Base-by-base conservation (phyloP, 2,888 invertebrate genomes). In the Mythimna loreyi region DNA sequence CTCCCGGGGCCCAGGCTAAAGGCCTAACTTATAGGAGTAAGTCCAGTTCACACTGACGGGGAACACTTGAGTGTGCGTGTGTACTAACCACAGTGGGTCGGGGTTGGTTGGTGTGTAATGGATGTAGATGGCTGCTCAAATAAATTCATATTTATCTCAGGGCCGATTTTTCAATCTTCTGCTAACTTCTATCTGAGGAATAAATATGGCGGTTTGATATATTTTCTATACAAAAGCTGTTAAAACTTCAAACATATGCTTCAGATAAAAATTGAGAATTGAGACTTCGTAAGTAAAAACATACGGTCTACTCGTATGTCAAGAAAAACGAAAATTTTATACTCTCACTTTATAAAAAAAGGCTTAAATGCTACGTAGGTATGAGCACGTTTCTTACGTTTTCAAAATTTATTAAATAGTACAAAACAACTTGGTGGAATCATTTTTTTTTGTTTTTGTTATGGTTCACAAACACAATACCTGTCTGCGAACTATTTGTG, bases 11-110 rank as follows among this genome's bases (percentile, higher is more conserved):
- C 58, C 83, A 84, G 83, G 58, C 74, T 74, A 70, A 84, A 63
- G 81, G 81, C 81, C 88, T 86, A 83, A 84, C 88, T 82, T 85
- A 88, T 90, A 88, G 92, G 92, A 93, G 95, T 95, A 95, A 95
- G 95, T 95, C 93, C 78, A 78, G 90, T 86, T 84, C 82, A 86
- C 88, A 85, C 84, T 84, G 86, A 83, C 86, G 86, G 92, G 92
- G 86, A 87, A 85, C 88, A 87, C 86, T 85, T 86, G 79, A 85
- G 91, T 89, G 91, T 90, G 92, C 89, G 92, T 88, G 89, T 90
- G 87, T 89, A 93, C 93, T 93, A 93, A 93, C 83, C 92, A 86
- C 78, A 78, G 63, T 79, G 79, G 81, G 72, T 55, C n/a, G 67
- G 69, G 75, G 69, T 30, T 49, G 62, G 69, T 63, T 81, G 86